phyloP scores from a whole-genome alignment of 2,797 vertebrate genomes.

The Cephalopachus bancanus region DNA sequence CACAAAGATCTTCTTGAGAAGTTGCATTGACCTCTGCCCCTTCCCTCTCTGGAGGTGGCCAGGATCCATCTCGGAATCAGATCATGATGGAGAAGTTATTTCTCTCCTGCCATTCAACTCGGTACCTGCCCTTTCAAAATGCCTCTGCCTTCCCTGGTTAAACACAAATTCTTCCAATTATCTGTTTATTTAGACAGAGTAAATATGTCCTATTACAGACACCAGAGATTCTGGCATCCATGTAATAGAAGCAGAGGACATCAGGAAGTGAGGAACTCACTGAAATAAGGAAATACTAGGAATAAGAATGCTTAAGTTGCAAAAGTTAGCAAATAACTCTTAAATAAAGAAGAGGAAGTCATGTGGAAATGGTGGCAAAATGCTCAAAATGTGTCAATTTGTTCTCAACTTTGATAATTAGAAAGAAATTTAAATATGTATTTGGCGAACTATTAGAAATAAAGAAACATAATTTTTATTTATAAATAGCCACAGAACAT shows the following conservation, averaged over 20 bases:
- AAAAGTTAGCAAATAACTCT: background rate
- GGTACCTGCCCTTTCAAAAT: background rate
- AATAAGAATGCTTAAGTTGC: background rate
- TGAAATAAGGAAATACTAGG: background rate
- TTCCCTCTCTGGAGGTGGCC: background rate
- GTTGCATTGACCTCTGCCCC: accelerated
- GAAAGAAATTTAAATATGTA: constrained; percentile 35
- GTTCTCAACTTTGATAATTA: constrained; percentile 54
- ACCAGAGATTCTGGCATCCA: background rate
- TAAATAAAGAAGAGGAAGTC: background rate
- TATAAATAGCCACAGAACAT: background rate
- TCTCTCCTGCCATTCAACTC: background rate
- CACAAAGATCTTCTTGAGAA: background rate
- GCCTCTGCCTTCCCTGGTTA: background rate
- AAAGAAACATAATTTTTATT: constrained; percentile 23
- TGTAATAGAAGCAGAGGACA: background rate
- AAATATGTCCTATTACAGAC: background rate
- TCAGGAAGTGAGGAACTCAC: background rate
- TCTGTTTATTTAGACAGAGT: background rate
- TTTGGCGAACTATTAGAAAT: constrained; percentile 32
- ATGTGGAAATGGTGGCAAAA: background rate
- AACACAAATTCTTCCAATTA: constrained; percentile 11
- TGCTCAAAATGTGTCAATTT: constrained; percentile 39
- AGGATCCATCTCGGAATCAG: background rate
- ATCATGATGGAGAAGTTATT: background rate